Percentiles rank a stretch among this genome's conserved stretches.
Evolutionary conservation across 2,113 vertebrate genomes (phyloP).

Genomic region (Uria lomvia): DNA sequence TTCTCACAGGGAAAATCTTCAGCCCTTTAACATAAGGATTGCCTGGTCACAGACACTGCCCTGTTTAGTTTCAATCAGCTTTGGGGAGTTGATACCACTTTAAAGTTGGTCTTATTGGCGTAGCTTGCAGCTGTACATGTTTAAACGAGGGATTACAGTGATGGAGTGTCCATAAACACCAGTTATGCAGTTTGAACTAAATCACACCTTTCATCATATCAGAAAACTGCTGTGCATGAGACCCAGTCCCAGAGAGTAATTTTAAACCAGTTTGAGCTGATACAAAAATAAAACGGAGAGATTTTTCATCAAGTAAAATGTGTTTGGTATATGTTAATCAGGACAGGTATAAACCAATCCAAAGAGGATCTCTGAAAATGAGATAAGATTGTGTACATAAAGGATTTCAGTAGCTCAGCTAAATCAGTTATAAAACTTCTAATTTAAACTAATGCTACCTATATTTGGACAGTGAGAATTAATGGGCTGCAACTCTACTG

Average conservation of each 20-base stretch:
- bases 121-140: background rate
- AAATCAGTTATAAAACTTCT: constrained; percentile 58
- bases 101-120: rapidly evolving
- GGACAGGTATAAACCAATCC: constrained; percentile 31
- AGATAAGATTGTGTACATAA: constrained; percentile 46
- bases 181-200: background rate
- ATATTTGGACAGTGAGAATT: constrained; percentile 57
- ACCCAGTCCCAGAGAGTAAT: background rate
- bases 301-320: constrained; percentile 9
- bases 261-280: background rate
- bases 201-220: constrained; percentile 14
- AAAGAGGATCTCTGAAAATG: constrained; percentile 40
- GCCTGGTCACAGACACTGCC: background rate
- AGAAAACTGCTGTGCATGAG: background rate
- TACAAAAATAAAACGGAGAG: background rate
- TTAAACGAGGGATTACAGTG: background rate
- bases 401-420: constrained; percentile 46
- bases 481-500: background rate
- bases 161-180: constrained; percentile 10
- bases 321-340: constrained; percentile 9
- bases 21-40: background rate
- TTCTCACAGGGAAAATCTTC: background rate
- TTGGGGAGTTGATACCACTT: background rate
- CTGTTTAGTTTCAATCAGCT: background rate
- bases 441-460: constrained; percentile 63